Percentiles rank a stretch among this genome's conserved stretches.
Conservation (phyloP, 2,113 vertebrate species). For the Callionymus lyra region DNA sequence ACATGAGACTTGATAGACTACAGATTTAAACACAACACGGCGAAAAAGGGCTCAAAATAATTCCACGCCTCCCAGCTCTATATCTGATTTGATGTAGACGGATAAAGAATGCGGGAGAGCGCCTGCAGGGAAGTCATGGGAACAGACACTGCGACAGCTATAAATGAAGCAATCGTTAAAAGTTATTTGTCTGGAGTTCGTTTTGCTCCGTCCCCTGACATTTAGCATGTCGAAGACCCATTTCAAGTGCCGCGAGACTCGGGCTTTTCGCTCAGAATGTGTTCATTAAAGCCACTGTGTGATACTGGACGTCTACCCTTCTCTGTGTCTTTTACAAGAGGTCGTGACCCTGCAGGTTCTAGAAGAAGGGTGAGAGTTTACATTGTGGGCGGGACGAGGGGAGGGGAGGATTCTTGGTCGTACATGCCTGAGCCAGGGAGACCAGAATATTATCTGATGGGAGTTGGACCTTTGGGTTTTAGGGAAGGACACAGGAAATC, state of each 20-base stretch:
- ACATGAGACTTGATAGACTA: no score
- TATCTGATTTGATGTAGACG: no score
- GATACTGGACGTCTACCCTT: background rate
- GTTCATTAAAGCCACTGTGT: slow-evolving; percentile 6
- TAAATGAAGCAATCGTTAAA: no score
- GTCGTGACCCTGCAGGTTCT: slow-evolving; percentile 24
- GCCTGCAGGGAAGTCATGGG: no score
- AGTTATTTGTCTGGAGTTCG: no score
- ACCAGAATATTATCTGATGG: slow-evolving; percentile 12
- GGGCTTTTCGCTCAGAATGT: slow-evolving; percentile 1
- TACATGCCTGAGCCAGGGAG: slow-evolving; percentile 39
- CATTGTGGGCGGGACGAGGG: slow-evolving; percentile 2
- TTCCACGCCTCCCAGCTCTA: no score
- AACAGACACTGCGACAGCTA: no score
- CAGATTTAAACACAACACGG: no score
- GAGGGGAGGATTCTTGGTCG: slow-evolving; percentile 28
- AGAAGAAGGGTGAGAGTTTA: slow-evolving; percentile 40
- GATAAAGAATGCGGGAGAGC: no score
- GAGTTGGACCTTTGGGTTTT: background rate
- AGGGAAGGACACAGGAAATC: background rate
- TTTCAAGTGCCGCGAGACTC: background rate
- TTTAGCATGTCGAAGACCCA: background rate
- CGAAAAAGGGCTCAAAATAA: no score
- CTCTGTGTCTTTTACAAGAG: slow-evolving; percentile 23
- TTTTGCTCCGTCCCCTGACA: no score